Conservation (phyloP, 2,113 vertebrate genomes). For the human (Homo sapiens) region DNA sequence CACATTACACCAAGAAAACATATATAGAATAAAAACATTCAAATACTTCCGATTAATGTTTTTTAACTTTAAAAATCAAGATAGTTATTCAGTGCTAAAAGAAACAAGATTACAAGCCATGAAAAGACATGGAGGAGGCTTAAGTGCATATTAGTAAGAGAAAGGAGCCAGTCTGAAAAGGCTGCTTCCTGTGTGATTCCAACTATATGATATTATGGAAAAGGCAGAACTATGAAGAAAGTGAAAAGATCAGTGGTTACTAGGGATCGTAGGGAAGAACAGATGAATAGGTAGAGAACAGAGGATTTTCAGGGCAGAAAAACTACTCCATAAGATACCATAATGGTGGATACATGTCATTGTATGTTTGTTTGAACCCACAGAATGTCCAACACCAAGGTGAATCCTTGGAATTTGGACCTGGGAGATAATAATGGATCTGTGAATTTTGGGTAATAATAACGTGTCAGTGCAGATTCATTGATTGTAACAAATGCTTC, state of each 20-base stretch:
- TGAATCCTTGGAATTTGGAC: neutral
- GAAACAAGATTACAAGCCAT: neutral
- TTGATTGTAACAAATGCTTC: neutral
- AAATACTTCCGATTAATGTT: neutral
- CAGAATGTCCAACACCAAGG: neutral
- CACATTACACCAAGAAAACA: neutral
- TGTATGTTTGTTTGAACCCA: neutral
- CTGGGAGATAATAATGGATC: neutral
- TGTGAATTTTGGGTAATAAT: neutral
- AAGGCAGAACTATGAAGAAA: neutral
- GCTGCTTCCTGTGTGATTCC: neutral
- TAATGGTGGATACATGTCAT: neutral
- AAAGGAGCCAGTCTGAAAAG: neutral
- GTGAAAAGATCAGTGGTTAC: neutral
- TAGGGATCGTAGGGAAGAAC: neutral
- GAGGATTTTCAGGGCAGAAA: neutral
- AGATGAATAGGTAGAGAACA: neutral
- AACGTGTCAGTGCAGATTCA: neutral
- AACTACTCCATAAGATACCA: neutral
- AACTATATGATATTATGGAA: neutral
- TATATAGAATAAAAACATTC: neutral
- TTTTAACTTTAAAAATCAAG: conserved; percentile 4
- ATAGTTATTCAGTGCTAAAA: neutral
- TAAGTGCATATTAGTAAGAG: neutral
- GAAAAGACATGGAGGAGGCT: neutral